phyloP scores from a whole-genome alignment of 1,140 invertebrate species.

The Amphibalanus amphitrite region DNA sequence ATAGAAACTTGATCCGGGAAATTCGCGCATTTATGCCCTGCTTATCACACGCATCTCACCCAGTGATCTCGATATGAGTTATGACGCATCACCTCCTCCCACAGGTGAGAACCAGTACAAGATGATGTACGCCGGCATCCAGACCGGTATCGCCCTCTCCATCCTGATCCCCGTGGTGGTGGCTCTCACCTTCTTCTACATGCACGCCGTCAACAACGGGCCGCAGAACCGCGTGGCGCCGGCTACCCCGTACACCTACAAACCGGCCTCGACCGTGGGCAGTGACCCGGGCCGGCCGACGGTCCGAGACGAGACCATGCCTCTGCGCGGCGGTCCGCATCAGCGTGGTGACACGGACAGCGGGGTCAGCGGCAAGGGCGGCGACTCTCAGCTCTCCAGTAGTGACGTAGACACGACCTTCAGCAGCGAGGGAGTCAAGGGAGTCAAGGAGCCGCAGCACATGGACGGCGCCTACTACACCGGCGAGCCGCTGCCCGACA shows the following conservation, averaged over 20 bases:
- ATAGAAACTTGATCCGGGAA: too few relatives aligned
- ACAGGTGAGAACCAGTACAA: constrained; percentile 49
- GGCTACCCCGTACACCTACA: not conserved
- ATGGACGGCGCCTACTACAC: not conserved
- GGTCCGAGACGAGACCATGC: not conserved
- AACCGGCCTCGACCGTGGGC: not conserved
- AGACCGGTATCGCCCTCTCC: constrained; percentile 51
- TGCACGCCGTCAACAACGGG: not conserved
- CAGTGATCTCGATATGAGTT: too few relatives aligned
- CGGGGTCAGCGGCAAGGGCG: not conserved
- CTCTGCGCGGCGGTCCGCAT: not conserved
- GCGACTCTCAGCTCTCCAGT: not conserved
- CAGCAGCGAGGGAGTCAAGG: not conserved
- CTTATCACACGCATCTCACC: too few relatives aligned
- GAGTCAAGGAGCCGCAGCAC: not conserved
- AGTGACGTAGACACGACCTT: not conserved
- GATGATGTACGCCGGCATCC: constrained; percentile 43
- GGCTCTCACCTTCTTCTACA: constrained; percentile 41
- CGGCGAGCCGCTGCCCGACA: not conserved
- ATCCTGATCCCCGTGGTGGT: constrained; percentile 54
- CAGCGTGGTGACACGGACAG: not conserved
- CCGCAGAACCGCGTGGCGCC: not conserved
- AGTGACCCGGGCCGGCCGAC: not conserved
- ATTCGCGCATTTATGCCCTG: too few relatives aligned
- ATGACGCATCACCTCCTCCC: not conserved